phyloP scores from a whole-genome alignment of 2,888 invertebrate species.

The Podotricha telesiphe region DNA sequence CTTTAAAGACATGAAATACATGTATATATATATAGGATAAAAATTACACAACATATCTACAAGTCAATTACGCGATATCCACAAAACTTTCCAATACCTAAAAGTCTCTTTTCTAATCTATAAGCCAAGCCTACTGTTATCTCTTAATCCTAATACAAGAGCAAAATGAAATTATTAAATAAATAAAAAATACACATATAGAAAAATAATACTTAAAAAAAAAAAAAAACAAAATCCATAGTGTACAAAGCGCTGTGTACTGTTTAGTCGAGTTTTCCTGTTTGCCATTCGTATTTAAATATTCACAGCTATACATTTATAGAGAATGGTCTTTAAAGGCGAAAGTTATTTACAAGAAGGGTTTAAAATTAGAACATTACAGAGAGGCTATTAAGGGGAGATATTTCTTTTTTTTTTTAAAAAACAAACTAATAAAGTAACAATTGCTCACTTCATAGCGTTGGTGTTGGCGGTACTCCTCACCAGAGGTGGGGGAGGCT shows the following conservation, averaged over 20 bases:
- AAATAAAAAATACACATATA: not conserved
- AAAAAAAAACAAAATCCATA: too few species aligned
- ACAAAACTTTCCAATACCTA: not conserved
- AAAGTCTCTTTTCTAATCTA: not conserved
- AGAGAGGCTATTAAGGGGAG: not conserved
- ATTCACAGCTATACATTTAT: too few species aligned
- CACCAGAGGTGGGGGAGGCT: constrained; percentile 82
- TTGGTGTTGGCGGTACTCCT: constrained; percentile 80
- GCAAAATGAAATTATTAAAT: not conserved
- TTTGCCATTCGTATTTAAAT: too few species aligned
- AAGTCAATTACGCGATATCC: not conserved
- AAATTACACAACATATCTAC: not conserved
- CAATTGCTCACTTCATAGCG: constrained; percentile 78
- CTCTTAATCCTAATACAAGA: not conserved
- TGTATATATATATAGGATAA: not conserved
- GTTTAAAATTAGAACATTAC: too few species aligned
- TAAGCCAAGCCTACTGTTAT: not conserved
- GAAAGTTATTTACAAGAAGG: not conserved
- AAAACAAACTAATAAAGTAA: constrained; percentile 42
- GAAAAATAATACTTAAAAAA: not conserved
- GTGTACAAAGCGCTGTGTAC: not conserved
- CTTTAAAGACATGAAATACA: not conserved
- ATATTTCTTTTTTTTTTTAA: not conserved
- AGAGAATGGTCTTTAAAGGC: not conserved
- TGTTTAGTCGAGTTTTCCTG: constrained; percentile 11